These are phyloP conservation scores for Atractosteus spatula DNA, from an alignment of 2,113 vertebrate genomes.

Conservation along the genomic window DNA sequence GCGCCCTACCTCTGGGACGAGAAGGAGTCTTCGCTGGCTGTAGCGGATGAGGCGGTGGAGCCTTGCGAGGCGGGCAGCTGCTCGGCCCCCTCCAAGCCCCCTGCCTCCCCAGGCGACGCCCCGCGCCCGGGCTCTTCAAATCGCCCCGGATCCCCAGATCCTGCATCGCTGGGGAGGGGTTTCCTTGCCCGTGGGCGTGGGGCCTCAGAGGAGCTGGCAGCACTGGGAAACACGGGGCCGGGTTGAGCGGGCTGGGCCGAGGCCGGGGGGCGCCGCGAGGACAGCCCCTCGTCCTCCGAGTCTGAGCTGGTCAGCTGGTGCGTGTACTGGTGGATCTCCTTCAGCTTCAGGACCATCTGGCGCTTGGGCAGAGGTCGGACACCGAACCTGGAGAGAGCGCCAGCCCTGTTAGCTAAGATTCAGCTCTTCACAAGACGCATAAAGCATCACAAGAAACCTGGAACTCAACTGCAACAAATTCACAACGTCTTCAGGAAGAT, in stretches of 20 bases:
- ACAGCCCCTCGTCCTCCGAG: conserved; percentile 60
- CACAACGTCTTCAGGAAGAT: too few relatives aligned
- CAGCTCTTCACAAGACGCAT: too few relatives aligned
- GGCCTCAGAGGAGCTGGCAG: conserved; percentile 14
- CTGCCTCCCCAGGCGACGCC: conserved; percentile 18
- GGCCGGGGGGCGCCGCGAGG: background rate
- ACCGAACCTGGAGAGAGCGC: conserved; percentile 71
- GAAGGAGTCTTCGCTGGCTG: conserved; percentile 69
- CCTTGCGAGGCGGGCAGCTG: conserved; percentile 69
- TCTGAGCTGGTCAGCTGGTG: conserved; percentile 77
- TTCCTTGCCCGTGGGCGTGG: background rate
- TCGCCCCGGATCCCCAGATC: background rate
- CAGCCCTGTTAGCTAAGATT: background rate
- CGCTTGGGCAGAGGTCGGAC: conserved; percentile 87
- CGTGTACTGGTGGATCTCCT: conserved; percentile 95
- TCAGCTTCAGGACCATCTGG: conserved; percentile 94
- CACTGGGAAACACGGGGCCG: background rate
- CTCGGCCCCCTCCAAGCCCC: conserved; percentile 31
- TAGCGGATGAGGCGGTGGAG: conserved; percentile 63
- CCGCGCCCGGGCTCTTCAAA: background rate
- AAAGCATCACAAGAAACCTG: too few relatives aligned
- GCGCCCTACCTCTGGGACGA: conserved; percentile 60
- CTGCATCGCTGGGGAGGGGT: background rate
- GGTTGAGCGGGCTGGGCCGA: background rate
- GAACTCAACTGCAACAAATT: too few relatives aligned